phyloP scores from a whole-genome alignment of 2,797 vertebrate species.

The Salmo trutta region DNA sequence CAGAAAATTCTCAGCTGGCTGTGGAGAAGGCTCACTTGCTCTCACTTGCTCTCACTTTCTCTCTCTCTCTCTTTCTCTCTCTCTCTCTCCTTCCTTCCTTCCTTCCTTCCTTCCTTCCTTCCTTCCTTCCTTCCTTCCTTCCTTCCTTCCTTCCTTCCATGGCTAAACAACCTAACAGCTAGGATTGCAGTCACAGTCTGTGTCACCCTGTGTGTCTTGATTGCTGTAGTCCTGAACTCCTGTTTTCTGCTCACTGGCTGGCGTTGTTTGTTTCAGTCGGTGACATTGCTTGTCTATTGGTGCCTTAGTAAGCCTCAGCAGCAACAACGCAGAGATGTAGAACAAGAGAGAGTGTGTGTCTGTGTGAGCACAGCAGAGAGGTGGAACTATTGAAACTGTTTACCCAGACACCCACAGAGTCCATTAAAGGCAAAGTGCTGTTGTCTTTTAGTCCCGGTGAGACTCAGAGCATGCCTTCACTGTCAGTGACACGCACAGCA shows the following conservation, averaged over 20 bases:
- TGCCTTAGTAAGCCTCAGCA: neutral
- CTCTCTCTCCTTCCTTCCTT: neutral
- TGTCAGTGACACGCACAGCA: neutral
- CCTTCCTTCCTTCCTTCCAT: neutral
- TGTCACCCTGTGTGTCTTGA: neutral
- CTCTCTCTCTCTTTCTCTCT: constrained; percentile 14
- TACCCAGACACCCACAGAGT: neutral
- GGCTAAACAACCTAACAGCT: neutral
- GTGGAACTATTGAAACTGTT: neutral
- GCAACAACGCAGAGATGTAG: neutral
- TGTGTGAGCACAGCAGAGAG: neutral
- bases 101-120: no score
- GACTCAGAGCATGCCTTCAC: neutral
- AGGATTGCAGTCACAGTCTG: neutral
- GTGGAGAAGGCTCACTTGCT: neutral
- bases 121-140: no score
- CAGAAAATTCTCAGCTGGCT: no score
- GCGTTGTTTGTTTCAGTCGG: neutral
- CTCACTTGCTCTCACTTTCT: neutral
- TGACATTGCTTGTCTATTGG: neutral
- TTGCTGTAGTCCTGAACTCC: neutral
- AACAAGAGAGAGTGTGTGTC: neutral
- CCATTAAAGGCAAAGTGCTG: neutral
- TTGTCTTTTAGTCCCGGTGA: neutral
- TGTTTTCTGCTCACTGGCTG: neutral